Evolutionary conservation across 1,140 invertebrate species (phyloP).

Genomic region (Nasonia giraulti): DNA sequence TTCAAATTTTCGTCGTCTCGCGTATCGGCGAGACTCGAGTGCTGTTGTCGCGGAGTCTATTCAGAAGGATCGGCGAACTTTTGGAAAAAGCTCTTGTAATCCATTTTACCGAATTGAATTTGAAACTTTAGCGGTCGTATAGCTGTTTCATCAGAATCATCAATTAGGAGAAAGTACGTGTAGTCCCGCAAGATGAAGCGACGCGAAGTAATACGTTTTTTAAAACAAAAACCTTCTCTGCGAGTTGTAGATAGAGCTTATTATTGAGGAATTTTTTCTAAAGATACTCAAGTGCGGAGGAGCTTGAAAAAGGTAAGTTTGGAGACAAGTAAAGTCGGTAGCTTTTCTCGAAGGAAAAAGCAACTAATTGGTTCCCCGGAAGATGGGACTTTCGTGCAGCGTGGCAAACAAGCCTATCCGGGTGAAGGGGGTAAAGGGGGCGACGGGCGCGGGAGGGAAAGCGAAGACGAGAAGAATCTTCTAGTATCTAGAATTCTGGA

Average conservation of each 20-base stretch:
- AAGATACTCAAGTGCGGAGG: conserved; percentile 21
- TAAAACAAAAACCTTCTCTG: background rate
- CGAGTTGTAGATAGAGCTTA: conserved; percentile 15
- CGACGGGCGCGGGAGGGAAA: conserved; percentile 52
- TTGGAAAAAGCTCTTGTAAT: background rate
- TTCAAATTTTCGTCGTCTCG: conserved; percentile 22
- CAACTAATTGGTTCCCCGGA: conserved; percentile 67
- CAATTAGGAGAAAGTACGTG: background rate
- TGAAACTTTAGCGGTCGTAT: too few species aligned
- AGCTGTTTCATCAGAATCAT: too few species aligned
- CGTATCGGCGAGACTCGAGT: conserved; percentile 4
- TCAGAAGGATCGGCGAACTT: too few species aligned
- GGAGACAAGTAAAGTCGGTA: conserved; percentile 41
- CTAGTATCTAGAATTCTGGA: conserved; percentile 67
- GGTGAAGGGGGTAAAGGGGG: conserved; percentile 43
- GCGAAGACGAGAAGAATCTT: conserved; percentile 58
- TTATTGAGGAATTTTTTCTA: conserved; percentile 44
- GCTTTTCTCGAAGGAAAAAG: conserved; percentile 63
- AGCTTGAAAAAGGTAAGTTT: conserved; percentile 31
- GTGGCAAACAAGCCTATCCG: conserved; percentile 62
- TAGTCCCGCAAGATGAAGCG: too few species aligned
- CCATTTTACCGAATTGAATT: too few species aligned
- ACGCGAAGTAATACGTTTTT: background rate
- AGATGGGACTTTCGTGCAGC: conserved; percentile 60
- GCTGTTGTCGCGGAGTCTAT: background rate